Evolutionary conservation across 2,797 vertebrate species (phyloP).

Genomic region (Cynodonichthys magdalenae): DNA sequence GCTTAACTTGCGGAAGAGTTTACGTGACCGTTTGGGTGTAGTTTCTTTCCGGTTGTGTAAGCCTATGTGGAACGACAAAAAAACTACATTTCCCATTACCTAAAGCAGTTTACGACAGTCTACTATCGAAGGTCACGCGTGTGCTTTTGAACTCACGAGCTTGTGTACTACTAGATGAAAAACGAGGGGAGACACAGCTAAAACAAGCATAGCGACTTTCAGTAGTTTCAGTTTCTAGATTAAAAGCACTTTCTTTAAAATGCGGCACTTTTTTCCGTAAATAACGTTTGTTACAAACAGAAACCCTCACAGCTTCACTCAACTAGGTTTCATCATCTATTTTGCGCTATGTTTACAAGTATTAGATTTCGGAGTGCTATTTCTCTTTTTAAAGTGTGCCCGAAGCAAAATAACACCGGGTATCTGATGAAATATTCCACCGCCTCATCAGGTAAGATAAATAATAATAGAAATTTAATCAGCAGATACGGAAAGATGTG

Average conservation of each 20-base stretch:
- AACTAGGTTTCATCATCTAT: background rate
- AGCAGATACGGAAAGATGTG: background rate
- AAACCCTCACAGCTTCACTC: constrained; percentile 12
- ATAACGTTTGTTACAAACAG: no score
- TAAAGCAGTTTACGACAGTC: background rate
- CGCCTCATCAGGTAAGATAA: constrained; percentile 70
- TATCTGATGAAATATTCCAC: constrained; percentile 60
- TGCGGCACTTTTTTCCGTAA: constrained; percentile 9
- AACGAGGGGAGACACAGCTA: background rate
- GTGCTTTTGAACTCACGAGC: constrained; percentile 48
- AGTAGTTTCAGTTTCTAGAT: background rate
- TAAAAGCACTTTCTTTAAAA: background rate
- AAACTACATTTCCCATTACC: constrained; percentile 73
- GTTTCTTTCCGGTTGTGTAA: constrained; percentile 48
- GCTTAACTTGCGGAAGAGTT: constrained; percentile 55
- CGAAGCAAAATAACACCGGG: constrained; percentile 31
- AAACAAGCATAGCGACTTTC: background rate
- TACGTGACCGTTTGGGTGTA: constrained; percentile 61
- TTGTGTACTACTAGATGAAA: constrained; percentile 1
- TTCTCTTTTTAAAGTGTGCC: constrained; percentile 30
- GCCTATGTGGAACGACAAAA: fast-evolving
- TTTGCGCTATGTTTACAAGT: constrained; percentile 66
- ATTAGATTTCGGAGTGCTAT: constrained; percentile 48
- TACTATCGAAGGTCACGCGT: constrained; percentile 75
- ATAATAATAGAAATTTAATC: no score